Conservation (phyloP, 2,113 vertebrate species). For the Barnardius zonarius region DNA sequence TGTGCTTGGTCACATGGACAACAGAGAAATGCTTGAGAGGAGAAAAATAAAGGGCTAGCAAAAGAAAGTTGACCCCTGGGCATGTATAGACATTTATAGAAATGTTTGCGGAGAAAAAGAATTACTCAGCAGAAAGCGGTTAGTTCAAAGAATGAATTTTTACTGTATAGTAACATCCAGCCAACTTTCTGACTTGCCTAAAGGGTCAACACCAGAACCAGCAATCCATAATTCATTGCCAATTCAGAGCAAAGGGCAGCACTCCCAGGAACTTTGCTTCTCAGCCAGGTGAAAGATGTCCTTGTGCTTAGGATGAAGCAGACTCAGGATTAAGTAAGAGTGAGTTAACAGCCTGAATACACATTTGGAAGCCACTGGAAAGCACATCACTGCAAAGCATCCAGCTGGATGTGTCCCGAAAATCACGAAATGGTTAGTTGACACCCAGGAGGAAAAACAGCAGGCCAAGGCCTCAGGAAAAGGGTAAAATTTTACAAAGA, state of each 20-base stretch:
- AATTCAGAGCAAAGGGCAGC: background rate
- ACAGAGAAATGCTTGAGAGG: background rate
- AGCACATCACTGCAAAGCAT: background rate
- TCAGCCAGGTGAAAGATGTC: background rate
- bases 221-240: background rate
- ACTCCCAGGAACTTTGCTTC: background rate
- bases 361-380: background rate
- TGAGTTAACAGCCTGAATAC: background rate
- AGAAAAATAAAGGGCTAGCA: background rate
- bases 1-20: background rate
- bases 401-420: background rate
- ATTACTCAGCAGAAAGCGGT: constrained; percentile 17
- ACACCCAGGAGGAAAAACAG: background rate
- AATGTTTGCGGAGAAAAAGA: background rate
- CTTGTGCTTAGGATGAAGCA: background rate
- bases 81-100: constrained; percentile 2
- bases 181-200: constrained; percentile 18
- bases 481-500: background rate
- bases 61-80: background rate
- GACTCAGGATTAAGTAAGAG: background rate
- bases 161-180: background rate
- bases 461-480: background rate
- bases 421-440: background rate
- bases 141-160: constrained; percentile 24
- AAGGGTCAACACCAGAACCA: background rate